These are phyloP conservation scores for Cossypha polioptera DNA, from an alignment of 2,797 vertebrate genomes.

Conservation along the genomic window DNA sequence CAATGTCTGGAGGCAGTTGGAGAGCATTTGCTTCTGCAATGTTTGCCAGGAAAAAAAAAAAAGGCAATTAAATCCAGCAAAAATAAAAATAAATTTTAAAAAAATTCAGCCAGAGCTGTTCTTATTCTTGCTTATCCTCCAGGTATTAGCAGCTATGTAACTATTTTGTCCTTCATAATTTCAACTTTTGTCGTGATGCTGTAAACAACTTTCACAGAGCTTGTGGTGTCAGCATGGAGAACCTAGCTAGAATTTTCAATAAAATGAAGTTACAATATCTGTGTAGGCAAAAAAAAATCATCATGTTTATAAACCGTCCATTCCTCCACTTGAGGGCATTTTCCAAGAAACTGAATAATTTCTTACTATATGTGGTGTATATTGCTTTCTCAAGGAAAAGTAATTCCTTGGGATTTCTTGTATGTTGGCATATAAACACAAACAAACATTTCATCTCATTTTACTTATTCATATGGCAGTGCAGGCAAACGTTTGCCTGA, in stretches of 20 bases:
- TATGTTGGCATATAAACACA: not conserved
- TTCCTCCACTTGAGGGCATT: not conserved
- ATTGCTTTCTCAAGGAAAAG: not conserved
- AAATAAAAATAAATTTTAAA: not conserved
- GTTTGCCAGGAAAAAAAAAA: not conserved
- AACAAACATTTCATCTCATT: not conserved
- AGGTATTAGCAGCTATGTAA: not conserved
- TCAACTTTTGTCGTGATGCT: not conserved
- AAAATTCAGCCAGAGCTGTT: not conserved
- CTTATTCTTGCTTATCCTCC: not conserved
- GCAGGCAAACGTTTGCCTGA: not conserved
- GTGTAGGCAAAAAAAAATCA: not conserved
- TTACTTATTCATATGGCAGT: not conserved
- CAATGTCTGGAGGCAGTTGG: not conserved
- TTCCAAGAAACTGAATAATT: not conserved
- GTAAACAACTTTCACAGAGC: not conserved
- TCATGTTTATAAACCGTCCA: not conserved
- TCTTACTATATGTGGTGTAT: not conserved
- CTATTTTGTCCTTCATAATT: not conserved
- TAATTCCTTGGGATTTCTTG: not conserved
- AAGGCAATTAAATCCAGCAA: not conserved
- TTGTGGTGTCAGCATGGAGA: not conserved
- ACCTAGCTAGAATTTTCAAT: not conserved
- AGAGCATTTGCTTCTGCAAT: not conserved
- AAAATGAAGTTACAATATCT: not conserved